phyloP scores from a whole-genome alignment of 2,113 vertebrate species.

The Oxygymnocypris stewartii region DNA sequence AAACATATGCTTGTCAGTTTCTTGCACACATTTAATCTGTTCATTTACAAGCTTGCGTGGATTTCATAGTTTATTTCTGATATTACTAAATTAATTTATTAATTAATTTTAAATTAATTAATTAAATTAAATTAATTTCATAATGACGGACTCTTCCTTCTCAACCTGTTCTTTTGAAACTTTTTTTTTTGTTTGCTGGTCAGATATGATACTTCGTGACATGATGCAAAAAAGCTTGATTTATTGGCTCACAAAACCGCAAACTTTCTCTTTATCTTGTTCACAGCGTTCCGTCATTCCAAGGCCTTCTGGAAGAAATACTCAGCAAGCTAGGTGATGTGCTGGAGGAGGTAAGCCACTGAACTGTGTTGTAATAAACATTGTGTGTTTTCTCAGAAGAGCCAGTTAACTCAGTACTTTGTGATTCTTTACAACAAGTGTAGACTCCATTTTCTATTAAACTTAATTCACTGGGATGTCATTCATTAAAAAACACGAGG shows the following conservation, averaged over 20 bases:
- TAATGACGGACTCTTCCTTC: neutral
- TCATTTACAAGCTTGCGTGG: neutral
- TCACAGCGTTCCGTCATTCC: slow-evolving; percentile 92
- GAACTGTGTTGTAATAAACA: neutral
- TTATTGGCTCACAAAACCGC: slow-evolving; percentile 11
- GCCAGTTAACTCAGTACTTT: neutral
- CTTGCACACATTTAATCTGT: neutral
- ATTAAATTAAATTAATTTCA: no score
- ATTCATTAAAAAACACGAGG: neutral
- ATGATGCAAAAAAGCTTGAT: neutral
- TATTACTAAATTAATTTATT: neutral
- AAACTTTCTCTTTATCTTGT: slow-evolving; percentile 48
- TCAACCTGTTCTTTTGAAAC: neutral
- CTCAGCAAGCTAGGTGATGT: slow-evolving; percentile 94
- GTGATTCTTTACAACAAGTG: neutral
- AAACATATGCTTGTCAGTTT: neutral
- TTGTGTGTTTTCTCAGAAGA: neutral
- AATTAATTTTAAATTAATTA: no score
- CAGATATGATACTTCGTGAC: neutral
- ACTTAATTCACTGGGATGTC: neutral
- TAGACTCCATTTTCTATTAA: neutral
- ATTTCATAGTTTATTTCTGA: neutral
- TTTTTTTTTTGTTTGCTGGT: neutral
- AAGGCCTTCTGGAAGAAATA: slow-evolving; percentile 90
- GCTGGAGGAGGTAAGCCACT: slow-evolving; percentile 86